phyloP scores from a whole-genome alignment of 2,797 vertebrate species.

The Syndactyla subalaris region DNA sequence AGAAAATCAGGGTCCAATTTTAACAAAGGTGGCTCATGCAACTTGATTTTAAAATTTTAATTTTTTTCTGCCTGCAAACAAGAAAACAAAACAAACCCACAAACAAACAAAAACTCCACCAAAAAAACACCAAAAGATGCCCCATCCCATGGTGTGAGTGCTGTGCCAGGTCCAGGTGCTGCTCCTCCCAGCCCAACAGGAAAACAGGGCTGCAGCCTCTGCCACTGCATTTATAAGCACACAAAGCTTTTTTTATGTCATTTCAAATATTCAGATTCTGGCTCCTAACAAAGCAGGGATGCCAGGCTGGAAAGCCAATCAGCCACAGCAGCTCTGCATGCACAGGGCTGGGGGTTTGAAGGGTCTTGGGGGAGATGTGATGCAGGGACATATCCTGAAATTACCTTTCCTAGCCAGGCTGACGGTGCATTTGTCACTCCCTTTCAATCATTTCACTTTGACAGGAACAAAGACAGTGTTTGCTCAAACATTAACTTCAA shows the following conservation, averaged over 20 bases:
- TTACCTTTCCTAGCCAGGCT: neutral
- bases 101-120: neutral
- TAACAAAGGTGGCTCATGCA: neutral
- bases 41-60: neutral
- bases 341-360: neutral
- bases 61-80: neutral
- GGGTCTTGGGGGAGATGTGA: rapidly evolving
- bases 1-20: neutral
- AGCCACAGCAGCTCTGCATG: rapidly evolving
- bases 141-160: rapidly evolving
- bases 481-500: neutral
- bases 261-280: neutral
- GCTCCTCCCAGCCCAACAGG: neutral
- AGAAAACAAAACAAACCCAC: neutral
- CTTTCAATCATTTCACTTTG: neutral
- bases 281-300: neutral
- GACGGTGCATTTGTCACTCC: neutral
- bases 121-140: neutral
- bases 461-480: neutral
- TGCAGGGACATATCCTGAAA: neutral
- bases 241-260: neutral
- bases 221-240: neutral
- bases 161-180: neutral
- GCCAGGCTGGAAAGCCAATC: neutral
- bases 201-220: neutral